Conservation (phyloP, 1,140 invertebrate genomes). For the Paralvinella palmiformis region DNA sequence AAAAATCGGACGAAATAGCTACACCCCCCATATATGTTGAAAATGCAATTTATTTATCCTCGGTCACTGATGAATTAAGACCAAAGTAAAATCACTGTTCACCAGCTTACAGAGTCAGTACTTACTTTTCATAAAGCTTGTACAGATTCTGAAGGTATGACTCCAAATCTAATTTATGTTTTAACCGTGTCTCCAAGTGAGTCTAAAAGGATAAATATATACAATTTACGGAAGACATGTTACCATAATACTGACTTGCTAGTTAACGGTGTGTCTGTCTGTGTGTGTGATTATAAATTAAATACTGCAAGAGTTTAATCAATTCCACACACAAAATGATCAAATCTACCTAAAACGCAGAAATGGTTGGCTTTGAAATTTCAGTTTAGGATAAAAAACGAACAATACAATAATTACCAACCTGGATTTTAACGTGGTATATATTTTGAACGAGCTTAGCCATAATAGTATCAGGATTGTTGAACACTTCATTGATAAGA, state of each 20-base stretch:
- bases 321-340: slow-evolving; percentile 3
- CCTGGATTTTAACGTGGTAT: slow-evolving; percentile 83
- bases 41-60: no score
- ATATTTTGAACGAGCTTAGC: slow-evolving; percentile 95
- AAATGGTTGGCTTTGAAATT: not conserved
- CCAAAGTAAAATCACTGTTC: no score
- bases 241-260: no score
- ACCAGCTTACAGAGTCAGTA: no score
- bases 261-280: no score
- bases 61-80: no score
- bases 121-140: slow-evolving; percentile 76
- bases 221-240: no score
- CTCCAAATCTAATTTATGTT: slow-evolving; percentile 73
- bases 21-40: no score
- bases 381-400: no score
- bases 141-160: slow-evolving; percentile 82
- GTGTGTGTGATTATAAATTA: no score
- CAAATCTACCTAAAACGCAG: slow-evolving; percentile 20
- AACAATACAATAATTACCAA: no score
- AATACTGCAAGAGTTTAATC: not conserved
- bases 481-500: slow-evolving; percentile 87
- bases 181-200: slow-evolving; percentile 71
- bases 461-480: slow-evolving; percentile 96
- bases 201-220: slow-evolving; percentile 56
- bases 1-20: no score